Evolutionary conservation across 2,888 invertebrate species (phyloP), one percentile per base, ranked within the genome.

Genomic region (Leptopterna dolabrata): DNA sequence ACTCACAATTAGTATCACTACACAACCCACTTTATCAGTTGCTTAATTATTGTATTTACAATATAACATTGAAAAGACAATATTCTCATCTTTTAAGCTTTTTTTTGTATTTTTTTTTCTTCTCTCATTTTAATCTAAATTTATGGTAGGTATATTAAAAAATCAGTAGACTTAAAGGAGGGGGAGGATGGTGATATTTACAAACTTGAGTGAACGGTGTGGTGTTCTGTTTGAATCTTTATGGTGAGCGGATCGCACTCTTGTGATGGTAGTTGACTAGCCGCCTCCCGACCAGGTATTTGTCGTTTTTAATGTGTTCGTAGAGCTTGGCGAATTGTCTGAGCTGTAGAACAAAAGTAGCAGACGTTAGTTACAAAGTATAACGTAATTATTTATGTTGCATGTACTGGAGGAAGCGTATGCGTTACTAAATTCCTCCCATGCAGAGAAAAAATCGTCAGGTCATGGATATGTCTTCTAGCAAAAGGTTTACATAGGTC

Each of bases 221-320:
- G n/a, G 78, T 78, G 78, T 78, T 78, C 24, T 45, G 36, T 36
- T 43, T 29, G 45, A 78, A 30, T 29, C n/a, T 78, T 81, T 43
- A 83, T 63, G 36, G 83, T 7, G 85, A 73, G 11, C 85, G 85
- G 4, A 85, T 19, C 19, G 76, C 73, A 43, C 85, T 85, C 51
- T 87, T 88, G 84, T 90, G 90, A 92, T 99, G 98, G 93, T 99
- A 99, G 93, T 99, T 99, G 41, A 99, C 99, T 90, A 99, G 94
- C 90, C 98, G 94, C 91, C 98, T 97, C 0, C 99, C 99, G 16
- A 99, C 99, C 80, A 99, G 94, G 93, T 99, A 99, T 93, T 99
- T 99, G 93, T 99, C 99, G 92, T 99, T 99, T 93, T 99, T 98
- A 91, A 99, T 99, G 92, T 98, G 98, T 92, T 99, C 97, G 92